Evolutionary conservation across 2,888 invertebrate genomes (phyloP), one percentile per base, ranked within the genome.

Genomic region (Trissolcus brochymenae): DNA sequence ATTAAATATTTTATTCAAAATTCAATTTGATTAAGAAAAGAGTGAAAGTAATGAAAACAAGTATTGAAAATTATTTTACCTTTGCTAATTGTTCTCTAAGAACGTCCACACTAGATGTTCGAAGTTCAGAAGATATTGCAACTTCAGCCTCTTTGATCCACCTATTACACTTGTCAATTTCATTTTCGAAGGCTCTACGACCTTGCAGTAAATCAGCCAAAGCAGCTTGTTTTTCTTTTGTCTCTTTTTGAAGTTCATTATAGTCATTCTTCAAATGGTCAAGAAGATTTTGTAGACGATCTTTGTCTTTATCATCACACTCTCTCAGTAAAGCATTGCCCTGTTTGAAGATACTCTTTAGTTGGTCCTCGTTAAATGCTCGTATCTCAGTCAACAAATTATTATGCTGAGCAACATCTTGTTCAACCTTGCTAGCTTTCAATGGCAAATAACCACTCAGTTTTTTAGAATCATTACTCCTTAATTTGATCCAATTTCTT

Each of bases 81-180:
- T 96, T 96, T n/a, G 92, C 92, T 50, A 96, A 90, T 85, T 97
- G 97, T 89, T 97, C 96, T 87, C 96, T 95, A 29, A 98, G 90
- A 0, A 96, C 92, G 81, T 95, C 95, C 17, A 96, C 91, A 83
- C 94, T 95, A 0, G 95, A 93, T 17, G 94, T 93, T 51, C 95
- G 92, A 3, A 97, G 90, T 84, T 96, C 96, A 40, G 94, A 93
- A 9, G 95, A 94, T 0, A 95, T 94, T 2, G 95, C 94, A 0
- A 95, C 95, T 89, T 97, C 97, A 29, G 96, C 96, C 90, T 98
- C 95, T 81, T 95, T 95, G 46, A 97, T 90, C 98, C 98, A 98
- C 82, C 95, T 93, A 79, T 95, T 93, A 85, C 96, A 94, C 83
- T 94, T 94, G 70, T 95, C 94, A 56, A 95, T 91, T 75, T 95